These are phyloP conservation scores for Lithophane ornitopus DNA, from an alignment of 2,888 invertebrate genomes.

Conservation along the genomic window DNA sequence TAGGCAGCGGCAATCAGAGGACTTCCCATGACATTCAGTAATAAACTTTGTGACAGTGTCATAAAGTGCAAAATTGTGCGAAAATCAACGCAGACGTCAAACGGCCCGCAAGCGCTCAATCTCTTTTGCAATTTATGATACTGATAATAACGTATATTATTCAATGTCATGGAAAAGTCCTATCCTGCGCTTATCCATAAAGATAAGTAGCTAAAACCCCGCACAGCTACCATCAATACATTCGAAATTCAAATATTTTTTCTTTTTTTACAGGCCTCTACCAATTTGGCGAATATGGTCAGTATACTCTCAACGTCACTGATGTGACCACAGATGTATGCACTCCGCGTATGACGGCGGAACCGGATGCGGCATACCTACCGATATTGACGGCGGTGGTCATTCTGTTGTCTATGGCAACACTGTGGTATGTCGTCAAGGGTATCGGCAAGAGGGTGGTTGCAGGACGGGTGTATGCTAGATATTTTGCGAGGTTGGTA, in stretches of 20 bases:
- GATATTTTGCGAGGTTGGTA: constrained; percentile 85
- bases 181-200: not conserved
- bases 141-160: not conserved
- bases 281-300: constrained; percentile 86
- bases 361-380: constrained; percentile 86
- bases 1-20: not conserved
- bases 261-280: constrained; percentile 76
- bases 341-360: constrained; percentile 82
- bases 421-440: constrained; percentile 87
- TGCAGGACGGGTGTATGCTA: constrained; percentile 84
- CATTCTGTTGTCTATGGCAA: constrained; percentile 86
- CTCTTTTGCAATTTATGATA: not conserved
- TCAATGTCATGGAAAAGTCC: not conserved
- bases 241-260: constrained; percentile 25
- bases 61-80: constrained; percentile 6
- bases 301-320: constrained; percentile 81
- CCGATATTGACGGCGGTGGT: constrained; percentile 86
- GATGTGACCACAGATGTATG: constrained; percentile 73
- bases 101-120: not conserved
- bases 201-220: not conserved
- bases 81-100: not conserved
- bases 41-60: not conserved
- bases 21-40: not conserved
- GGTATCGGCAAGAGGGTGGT: constrained; percentile 84
- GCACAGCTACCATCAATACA: not conserved